Percentiles rank a stretch among this genome's conserved stretches.
phyloP scores from a whole-genome alignment of 2,888 invertebrate genomes.

The Epicampocera succincta region DNA sequence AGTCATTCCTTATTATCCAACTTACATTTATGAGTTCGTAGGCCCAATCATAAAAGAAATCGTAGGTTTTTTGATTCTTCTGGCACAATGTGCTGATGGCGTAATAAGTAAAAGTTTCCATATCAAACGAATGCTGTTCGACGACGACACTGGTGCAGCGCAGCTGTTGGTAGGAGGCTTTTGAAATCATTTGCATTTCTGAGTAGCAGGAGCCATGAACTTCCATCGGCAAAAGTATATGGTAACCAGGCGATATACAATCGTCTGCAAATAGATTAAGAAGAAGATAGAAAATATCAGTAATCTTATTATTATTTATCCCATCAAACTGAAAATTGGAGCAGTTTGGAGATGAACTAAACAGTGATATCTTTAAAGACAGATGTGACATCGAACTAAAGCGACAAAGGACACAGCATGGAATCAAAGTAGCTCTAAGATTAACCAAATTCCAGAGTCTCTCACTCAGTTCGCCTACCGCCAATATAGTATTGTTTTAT shows the following conservation, averaged over 20 bases:
- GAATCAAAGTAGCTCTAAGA: too few relatives aligned
- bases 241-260: conserved; percentile 82
- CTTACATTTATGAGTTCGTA: conserved; percentile 80
- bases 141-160: conserved; percentile 80
- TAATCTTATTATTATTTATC: too few relatives aligned
- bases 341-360: too few relatives aligned
- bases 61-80: conserved; percentile 81
- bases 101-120: conserved; percentile 81
- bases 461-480: too few relatives aligned
- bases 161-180: conserved; percentile 79
- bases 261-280: conserved; percentile 75
- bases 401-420: too few relatives aligned
- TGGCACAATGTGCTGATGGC: conserved; percentile 81
- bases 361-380: too few relatives aligned
- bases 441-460: too few relatives aligned
- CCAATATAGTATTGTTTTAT: too few relatives aligned
- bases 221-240: conserved; percentile 81
- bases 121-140: conserved; percentile 81
- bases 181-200: conserved; percentile 82
- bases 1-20: neutral
- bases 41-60: conserved; percentile 82
- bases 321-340: too few relatives aligned
- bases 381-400: too few relatives aligned
- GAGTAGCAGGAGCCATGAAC: conserved; percentile 82
- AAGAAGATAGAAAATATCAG: neutral